These are phyloP conservation scores for Hydriomena furcata DNA, from an alignment of 2,888 invertebrate species.

Conservation along the genomic window DNA sequence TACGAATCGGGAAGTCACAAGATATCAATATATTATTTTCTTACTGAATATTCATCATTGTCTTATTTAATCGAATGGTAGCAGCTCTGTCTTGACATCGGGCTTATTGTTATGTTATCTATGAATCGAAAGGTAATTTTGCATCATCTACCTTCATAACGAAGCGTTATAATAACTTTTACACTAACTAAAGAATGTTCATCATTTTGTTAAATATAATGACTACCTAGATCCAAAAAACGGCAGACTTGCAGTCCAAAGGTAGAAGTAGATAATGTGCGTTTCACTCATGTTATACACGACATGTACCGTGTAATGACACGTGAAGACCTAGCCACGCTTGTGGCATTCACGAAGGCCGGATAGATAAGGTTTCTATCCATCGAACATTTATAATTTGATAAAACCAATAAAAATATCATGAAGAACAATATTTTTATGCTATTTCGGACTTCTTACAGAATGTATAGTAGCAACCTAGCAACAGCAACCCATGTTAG, in stretches of 20 bases:
- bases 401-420: too few species aligned
- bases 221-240: background rate
- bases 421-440: background rate
- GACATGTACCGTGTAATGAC: conserved; percentile 34
- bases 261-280: conserved; percentile 14
- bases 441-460: too few species aligned
- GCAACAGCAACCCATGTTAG: too few species aligned
- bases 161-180: background rate
- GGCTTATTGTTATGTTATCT: too few species aligned
- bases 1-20: conserved; percentile 16
- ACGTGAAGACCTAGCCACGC: conserved; percentile 46
- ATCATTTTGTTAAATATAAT: background rate
- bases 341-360: conserved; percentile 39
- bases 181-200: background rate
- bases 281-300: conserved; percentile 33
- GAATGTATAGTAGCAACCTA: too few species aligned
- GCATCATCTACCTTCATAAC: too few species aligned
- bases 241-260: conserved; percentile 10
- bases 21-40: background rate
- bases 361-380: conserved; percentile 48
- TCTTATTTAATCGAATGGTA: too few species aligned
- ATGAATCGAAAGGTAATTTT: too few species aligned
- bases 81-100: too few species aligned
- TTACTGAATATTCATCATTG: too few species aligned
- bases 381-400: too few species aligned